Percentiles rank a stretch among this genome's conserved stretches.
Evolutionary conservation across 2,888 invertebrate species (phyloP).

Genomic region (Synergus japonicus): DNA sequence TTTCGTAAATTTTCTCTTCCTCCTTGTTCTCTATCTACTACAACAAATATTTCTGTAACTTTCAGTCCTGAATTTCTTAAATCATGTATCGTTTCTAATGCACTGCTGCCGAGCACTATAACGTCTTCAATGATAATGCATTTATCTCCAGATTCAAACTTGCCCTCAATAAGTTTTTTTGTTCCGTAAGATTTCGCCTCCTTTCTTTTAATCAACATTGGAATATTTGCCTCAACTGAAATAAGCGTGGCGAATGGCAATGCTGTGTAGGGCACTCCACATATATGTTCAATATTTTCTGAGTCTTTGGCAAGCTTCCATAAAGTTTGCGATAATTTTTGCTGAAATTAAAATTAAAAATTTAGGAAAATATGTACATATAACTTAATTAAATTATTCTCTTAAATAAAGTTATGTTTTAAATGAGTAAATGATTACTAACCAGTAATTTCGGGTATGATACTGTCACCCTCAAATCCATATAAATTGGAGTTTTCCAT

Average conservation of each 20-base stretch:
- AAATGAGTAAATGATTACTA: conserved; percentile 58
- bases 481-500: conserved; percentile 94
- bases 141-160: conserved; percentile 85
- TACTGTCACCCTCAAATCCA: conserved; percentile 95
- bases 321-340: conserved; percentile 79
- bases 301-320: conserved; percentile 75
- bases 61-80: conserved; percentile 82
- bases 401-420: background rate
- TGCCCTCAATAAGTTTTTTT: conserved; percentile 96
- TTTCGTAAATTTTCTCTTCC: conserved; percentile 85
- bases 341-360: conserved; percentile 74
- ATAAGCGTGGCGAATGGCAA: conserved; percentile 94
- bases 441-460: conserved; percentile 94
- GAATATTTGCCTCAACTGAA: conserved; percentile 84
- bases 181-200: conserved; percentile 97
- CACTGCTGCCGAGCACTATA: conserved; percentile 93
- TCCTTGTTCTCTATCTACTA: conserved; percentile 96
- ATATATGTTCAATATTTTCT: conserved; percentile 83
- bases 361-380: background rate
- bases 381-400: background rate
- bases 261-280: conserved; percentile 98
- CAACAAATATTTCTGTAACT: conserved; percentile 90
- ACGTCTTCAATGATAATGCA: conserved; percentile 98
- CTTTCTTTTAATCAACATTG: conserved; percentile 95
- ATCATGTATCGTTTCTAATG: conserved; percentile 92